Conservation (phyloP, 2,113 vertebrate species). For the Numida meleagris region DNA sequence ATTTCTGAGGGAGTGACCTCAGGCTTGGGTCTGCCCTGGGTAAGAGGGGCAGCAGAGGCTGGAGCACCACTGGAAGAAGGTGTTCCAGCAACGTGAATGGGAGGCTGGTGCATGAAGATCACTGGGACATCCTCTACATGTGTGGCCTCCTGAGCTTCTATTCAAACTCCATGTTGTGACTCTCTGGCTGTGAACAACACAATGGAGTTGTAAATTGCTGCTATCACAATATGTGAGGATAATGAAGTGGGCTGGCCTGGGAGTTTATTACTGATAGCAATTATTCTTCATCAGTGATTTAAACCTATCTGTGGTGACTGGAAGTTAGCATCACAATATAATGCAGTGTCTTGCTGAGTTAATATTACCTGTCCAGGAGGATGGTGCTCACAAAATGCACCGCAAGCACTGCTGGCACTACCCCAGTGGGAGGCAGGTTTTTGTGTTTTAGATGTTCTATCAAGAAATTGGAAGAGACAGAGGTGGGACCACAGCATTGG, state of each 20-base stretch:
- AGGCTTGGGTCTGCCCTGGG: not conserved
- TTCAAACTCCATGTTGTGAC: fast-evolving
- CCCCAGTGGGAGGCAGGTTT: not conserved
- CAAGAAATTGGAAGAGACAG: not conserved
- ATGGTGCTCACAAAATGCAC: not conserved
- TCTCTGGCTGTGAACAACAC: not conserved
- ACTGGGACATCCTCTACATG: not conserved
- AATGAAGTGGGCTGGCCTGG: not conserved
- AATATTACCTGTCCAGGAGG: fast-evolving
- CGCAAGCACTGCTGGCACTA: not conserved
- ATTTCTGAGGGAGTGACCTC: not conserved
- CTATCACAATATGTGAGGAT: not conserved
- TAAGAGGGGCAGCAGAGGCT: not conserved
- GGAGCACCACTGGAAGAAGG: not conserved
- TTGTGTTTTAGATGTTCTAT: not conserved
- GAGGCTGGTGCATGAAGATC: not conserved
- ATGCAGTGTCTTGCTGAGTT: not conserved
- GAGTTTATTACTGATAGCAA: not conserved
- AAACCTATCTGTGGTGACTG: not conserved
- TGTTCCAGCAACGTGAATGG: fast-evolving
- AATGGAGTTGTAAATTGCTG: not conserved
- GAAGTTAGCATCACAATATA: not conserved
- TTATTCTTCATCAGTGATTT: not conserved
- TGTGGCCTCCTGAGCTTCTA: not conserved
- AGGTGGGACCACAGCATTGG: not conserved